Evolutionary conservation across 1,140 invertebrate genomes (phyloP).

Genomic region (Heliconius himera): DNA sequence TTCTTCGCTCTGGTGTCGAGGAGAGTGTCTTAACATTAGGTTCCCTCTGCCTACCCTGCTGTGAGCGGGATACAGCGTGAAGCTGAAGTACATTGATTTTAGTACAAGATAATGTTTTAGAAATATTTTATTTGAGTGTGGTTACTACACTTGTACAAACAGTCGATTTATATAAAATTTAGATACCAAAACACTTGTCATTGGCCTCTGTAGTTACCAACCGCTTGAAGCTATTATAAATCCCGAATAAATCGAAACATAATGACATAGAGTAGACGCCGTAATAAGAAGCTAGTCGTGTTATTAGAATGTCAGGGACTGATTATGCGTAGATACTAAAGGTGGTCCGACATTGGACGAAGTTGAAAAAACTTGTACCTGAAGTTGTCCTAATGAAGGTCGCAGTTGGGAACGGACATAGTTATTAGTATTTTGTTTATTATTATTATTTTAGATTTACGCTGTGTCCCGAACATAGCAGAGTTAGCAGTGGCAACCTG

Average conservation of each 20-base stretch:
- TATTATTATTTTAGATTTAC: too few relatives aligned
- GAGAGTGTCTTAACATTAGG: too few relatives aligned
- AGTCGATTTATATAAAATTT: neutral
- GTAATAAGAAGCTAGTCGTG: constrained; percentile 49
- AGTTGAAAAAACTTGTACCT: constrained; percentile 67
- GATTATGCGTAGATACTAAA: constrained; percentile 58
- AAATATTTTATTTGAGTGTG: neutral
- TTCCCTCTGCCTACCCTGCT: too few relatives aligned
- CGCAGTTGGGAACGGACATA: constrained; percentile 36
- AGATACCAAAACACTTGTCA: constrained; percentile 13
- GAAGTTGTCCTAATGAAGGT: constrained; percentile 62
- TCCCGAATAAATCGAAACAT: constrained; percentile 37
- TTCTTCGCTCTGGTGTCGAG: too few relatives aligned
- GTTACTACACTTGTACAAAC: neutral
- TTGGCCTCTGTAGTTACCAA: constrained; percentile 11
- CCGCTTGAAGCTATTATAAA: constrained; percentile 33
- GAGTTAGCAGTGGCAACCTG: too few relatives aligned
- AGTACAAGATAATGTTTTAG: neutral
- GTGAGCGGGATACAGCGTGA: too few relatives aligned
- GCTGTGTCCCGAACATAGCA: too few relatives aligned
- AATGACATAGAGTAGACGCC: constrained; percentile 24
- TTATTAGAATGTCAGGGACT: constrained; percentile 50
- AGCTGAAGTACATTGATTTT: too few relatives aligned
- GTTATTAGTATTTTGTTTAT: too few relatives aligned
- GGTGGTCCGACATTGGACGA: constrained; percentile 49